Percentiles rank a stretch among this genome's conserved stretches.
phyloP scores from a whole-genome alignment of 1,140 invertebrate genomes.

The Hermetia illucens region DNA sequence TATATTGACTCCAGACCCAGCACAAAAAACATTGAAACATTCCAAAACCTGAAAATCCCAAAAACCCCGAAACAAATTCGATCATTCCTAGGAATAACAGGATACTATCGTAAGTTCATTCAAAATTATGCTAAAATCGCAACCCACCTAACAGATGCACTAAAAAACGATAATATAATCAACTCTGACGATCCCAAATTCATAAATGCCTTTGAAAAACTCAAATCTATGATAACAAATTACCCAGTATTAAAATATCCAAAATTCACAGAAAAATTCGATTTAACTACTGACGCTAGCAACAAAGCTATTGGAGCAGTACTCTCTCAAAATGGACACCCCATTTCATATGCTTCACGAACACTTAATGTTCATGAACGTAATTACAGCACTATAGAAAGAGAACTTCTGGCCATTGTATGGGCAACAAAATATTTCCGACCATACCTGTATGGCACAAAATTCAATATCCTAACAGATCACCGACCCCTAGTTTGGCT shows the following conservation, averaged over 20 bases:
- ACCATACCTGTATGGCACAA: constrained; percentile 25
- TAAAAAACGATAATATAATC: no score
- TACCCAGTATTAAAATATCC: constrained; percentile 10
- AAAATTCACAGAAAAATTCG: constrained; percentile 8
- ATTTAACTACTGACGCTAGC: constrained; percentile 4
- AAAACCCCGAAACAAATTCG: no score
- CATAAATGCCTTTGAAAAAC: constrained; percentile 9
- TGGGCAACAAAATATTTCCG: constrained; percentile 20
- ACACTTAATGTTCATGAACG: constrained; percentile 20
- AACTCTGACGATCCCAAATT: no score
- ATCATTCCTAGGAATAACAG: no score
- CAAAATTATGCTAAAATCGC: no score
- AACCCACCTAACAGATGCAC: no score
- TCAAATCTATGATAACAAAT: constrained; percentile 6
- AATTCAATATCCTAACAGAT: constrained; percentile 31
- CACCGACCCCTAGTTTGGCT: constrained; percentile 26
- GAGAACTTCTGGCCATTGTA: constrained; percentile 1
- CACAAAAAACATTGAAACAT: no score
- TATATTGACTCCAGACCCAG: neutral
- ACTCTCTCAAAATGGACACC: constrained; percentile 7
- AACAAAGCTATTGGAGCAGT: constrained; percentile 5
- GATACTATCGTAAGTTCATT: no score
- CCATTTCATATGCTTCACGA: constrained; percentile 27
- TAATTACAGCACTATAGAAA: constrained; percentile 20
- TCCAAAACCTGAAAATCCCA: constrained; percentile 14